phyloP scores from a whole-genome alignment of 2,113 vertebrate species.

The Neopipo cinnamomea region DNA sequence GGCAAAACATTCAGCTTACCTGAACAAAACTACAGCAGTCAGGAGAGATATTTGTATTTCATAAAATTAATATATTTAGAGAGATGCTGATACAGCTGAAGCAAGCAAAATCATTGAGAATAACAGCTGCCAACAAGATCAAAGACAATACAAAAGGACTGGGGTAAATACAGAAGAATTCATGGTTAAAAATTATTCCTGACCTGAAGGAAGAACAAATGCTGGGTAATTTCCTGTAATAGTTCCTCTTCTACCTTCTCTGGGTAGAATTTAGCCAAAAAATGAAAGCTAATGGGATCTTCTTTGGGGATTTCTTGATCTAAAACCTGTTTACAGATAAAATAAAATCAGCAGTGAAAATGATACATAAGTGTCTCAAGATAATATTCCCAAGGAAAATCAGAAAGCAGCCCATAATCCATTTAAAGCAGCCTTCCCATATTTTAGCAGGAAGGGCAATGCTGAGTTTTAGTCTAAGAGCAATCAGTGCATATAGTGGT shows the following conservation, averaged over 20 bases:
- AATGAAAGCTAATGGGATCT: constrained; percentile 88
- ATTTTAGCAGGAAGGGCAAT: not conserved
- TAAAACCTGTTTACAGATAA: constrained; percentile 78
- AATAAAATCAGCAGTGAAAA: not conserved
- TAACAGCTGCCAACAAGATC: not conserved
- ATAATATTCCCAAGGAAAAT: not conserved
- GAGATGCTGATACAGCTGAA: not conserved
- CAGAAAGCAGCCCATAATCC: not conserved
- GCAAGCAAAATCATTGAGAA: not conserved
- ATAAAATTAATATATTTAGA: not conserved
- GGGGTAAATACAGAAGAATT: not conserved
- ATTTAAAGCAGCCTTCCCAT: not conserved
- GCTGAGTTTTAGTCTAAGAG: not conserved
- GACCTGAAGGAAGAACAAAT: constrained; percentile 95
- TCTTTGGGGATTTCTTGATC: constrained; percentile 94
- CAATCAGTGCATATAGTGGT: not conserved
- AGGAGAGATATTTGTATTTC: not conserved
- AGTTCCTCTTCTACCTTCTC: constrained; percentile 93
- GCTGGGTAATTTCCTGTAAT: constrained; percentile 93
- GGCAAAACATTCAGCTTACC: not conserved
- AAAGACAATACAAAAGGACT: not conserved
- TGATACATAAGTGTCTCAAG: not conserved
- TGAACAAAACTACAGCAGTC: not conserved
- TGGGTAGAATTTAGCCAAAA: constrained; percentile 92
- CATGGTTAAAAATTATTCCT: constrained; percentile 22